Percentiles rank a stretch among this genome's conserved stretches.
These are phyloP conservation scores for Elgonia sp. DNA, from an alignment of 2,888 invertebrate species.

Conservation along the genomic window DNA sequence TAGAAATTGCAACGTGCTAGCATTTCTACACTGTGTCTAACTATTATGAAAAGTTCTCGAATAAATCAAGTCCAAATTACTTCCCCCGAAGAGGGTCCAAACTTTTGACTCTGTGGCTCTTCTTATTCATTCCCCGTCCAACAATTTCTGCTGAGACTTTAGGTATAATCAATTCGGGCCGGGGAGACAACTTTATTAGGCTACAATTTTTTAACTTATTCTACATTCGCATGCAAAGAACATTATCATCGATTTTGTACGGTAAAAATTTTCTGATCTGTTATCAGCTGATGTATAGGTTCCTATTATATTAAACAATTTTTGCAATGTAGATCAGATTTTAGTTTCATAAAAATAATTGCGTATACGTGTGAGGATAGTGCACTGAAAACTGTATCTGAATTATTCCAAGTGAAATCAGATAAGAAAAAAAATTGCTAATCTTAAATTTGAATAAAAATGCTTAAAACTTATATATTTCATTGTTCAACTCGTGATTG, in stretches of 20 bases:
- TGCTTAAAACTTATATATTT: too few species aligned
- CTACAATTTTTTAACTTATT: conserved; percentile 76
- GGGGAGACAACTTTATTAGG: conserved; percentile 78
- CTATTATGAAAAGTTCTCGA: conserved; percentile 83
- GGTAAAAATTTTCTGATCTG: conserved; percentile 6
- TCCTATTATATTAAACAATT: conserved; percentile 67
- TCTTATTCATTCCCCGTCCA: conserved; percentile 78
- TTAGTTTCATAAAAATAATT: conserved; percentile 66
- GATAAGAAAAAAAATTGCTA: too few species aligned
- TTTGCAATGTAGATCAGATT: conserved; percentile 60
- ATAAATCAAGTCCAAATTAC: conserved; percentile 84
- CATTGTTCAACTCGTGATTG: too few species aligned
- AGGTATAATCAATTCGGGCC: conserved; percentile 77
- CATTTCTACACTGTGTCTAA: conserved; percentile 82
- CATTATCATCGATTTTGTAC: conserved; percentile 53
- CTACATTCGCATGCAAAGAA: conserved; percentile 68
- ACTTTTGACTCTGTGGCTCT: conserved; percentile 81
- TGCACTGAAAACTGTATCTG: too few species aligned
- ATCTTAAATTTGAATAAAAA: too few species aligned
- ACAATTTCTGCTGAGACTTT: conserved; percentile 76
- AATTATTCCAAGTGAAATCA: too few species aligned
- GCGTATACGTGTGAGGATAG: too few species aligned
- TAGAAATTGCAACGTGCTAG: conserved; percentile 70
- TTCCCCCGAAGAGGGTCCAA: conserved; percentile 71
- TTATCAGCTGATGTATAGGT: conserved; percentile 10